Evolutionary conservation across 2,113 vertebrate species (phyloP), one percentile per base, ranked within the genome.

Genomic region (Microcebus jonahi): DNA sequence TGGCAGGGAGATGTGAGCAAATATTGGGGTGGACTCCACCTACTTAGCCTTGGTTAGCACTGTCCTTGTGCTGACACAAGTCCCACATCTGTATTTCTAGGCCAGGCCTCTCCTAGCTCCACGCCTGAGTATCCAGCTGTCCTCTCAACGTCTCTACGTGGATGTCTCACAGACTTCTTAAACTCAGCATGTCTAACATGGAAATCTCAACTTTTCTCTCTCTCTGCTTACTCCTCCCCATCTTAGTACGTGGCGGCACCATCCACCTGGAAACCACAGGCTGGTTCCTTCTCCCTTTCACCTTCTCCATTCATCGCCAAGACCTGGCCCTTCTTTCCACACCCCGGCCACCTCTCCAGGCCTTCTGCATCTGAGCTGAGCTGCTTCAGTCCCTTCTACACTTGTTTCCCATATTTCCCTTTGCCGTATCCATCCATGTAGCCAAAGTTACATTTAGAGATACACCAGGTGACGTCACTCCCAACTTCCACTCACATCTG

Each of bases 271-370:
- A 88, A 57, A 73, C 27, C 25, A 45, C 23, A 10, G 27, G 53
- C 18, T 18, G 5, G 7, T 39, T 36, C 20, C 13, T 42, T 23
- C 61, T 90, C 18, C 39, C 89, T 55, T 88, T 57, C 31, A 31
- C 18, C 53, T 53, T 76, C 73, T 55, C 10, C 2, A 4, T 13
- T 14, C 8, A 21, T 42, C 36, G 10, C 36, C 34, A 14, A 20
- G 50, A n/a, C 11, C 20, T 8, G 45, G 34, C 29, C 65, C 8
- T 29, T 63, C 5, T 14, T 8, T 11, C n/a, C 10, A 1, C 57
- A 6, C 6, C 34, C 9, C 4, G 1, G 18, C n/a, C 61, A 6
- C 45, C 0, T 31, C 50, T 84, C 50, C 31, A 3, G 13, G n/a
- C 50, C 31, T 39, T 8, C 8, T 10, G 20, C 39, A 3, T 29